Percentiles rank a stretch among this genome's conserved stretches.
Conservation (phyloP, 2,888 invertebrate genomes). For the Luperina nickerlii region DNA sequence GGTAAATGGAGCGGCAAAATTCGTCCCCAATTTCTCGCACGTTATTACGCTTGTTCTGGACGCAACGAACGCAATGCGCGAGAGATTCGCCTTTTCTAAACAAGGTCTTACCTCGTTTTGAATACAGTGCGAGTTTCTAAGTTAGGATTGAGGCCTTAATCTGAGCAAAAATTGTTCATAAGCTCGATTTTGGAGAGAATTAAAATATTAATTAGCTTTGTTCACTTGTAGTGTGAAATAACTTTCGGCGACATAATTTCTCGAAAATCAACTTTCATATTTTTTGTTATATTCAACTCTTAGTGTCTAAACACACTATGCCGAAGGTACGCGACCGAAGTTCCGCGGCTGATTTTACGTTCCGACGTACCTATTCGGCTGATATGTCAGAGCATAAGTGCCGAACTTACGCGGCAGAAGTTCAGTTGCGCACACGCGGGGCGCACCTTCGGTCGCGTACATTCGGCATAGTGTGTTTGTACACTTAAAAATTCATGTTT, state of each 20-base stretch:
- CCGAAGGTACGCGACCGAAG: too few relatives aligned
- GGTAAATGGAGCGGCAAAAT: background rate
- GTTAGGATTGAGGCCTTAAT: background rate
- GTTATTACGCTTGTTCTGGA: background rate
- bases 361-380: too few relatives aligned
- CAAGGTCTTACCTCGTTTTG: conserved; percentile 6
- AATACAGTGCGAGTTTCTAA: conserved; percentile 1
- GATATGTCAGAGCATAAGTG: too few relatives aligned
- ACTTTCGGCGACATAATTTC: background rate
- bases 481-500: background rate
- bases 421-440: too few relatives aligned
- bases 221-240: background rate
- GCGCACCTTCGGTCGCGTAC: too few relatives aligned
- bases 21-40: background rate
- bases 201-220: background rate
- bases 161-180: conserved; percentile 37
- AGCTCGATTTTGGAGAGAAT: conserved; percentile 25
- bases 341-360: too few relatives aligned
- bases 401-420: too few relatives aligned
- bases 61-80: background rate
- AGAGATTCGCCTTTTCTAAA: background rate
- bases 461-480: too few relatives aligned
- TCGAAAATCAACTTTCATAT: background rate
- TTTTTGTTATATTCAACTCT: background rate
- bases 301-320: too few relatives aligned